A percentile compares a stretch with the other conserved stretches of the same genome.
phyloP scores from a whole-genome alignment of 2,113 vertebrate species.

The Addax nasomaculatus region DNA sequence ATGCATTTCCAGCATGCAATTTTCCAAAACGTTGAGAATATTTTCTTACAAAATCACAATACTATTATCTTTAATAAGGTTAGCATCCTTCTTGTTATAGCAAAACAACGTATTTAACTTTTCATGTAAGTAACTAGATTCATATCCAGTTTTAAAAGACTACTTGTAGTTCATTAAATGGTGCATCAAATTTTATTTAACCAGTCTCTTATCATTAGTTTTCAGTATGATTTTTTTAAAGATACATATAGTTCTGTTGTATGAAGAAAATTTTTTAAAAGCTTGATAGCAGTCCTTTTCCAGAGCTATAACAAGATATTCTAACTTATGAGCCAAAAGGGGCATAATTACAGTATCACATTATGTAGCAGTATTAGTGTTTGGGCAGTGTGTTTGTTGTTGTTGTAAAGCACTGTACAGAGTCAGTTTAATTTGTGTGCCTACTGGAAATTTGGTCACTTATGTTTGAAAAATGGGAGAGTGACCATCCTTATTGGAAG shows the following conservation, averaged over 20 bases:
- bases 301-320: background rate
- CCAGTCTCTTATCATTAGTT: background rate
- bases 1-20: background rate
- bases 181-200: background rate
- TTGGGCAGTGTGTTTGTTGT: background rate
- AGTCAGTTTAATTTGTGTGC: slow-evolving; percentile 6
- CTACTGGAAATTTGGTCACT: background rate
- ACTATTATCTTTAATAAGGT: background rate
- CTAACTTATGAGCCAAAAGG: background rate
- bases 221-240: background rate
- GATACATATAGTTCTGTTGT: background rate
- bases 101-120: background rate
- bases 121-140: background rate
- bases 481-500: background rate
- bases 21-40: background rate
- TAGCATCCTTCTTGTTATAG: background rate
- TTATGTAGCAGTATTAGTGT: background rate
- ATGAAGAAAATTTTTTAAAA: background rate
- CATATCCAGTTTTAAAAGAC: slow-evolving; percentile 5
- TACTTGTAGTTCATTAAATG: background rate
- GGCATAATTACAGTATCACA: background rate
- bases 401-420: background rate
- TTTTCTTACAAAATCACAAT: background rate
- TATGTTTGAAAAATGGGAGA: background rate
- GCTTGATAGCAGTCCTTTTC: background rate